Evolutionary conservation across 2,797 vertebrate species (phyloP), one percentile per base, ranked within the genome.

Genomic region (Denticeps clupeoides): DNA sequence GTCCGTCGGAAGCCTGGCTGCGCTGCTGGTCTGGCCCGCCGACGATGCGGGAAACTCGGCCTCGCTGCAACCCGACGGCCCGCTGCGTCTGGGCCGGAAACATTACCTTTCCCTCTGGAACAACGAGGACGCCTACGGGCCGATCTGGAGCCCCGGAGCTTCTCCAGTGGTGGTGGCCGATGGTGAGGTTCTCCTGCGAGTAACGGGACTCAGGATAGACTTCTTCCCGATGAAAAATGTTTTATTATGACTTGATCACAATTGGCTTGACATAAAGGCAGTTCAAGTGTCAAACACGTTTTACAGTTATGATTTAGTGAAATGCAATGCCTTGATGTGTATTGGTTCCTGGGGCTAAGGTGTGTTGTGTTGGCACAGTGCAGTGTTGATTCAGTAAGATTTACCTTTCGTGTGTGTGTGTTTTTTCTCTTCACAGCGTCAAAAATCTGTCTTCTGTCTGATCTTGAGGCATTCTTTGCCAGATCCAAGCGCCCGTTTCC

Each of bases 91-190:
- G 0, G 60, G 58, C 33, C 79, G 63, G 29, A 86, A 77, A 35
- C 88, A 90, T 62, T 95, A 91, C 67, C 71, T 96, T 41, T 58
- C 88, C 0, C 73, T 96, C 15, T 94, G 94, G 93, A 91, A 91
- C 63, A 90, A 88, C 13, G 88, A 91, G 35, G 90, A 93, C 13
- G 89, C 89, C 0, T 85, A 86, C 4, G 90, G 90, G 3, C 75
- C 73, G 2, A 3, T 78, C 2, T 97, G 93, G 91, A 43, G 58
- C 28, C 52, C 60, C 0, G 62, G 63, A 4, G 58, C 18, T n/a
- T 44, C 69, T 0, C 56, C 66, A 1, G 56, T 70, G 5, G 60
- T 69, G 10, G 53, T 75, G 8, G 66, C 90, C 38, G 81, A 87
- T 3, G 80, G 91, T 93, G 70, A 89, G 87, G 29, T 3, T n/a